A percentile compares a stretch with the other conserved stretches of the same genome.
Conservation (phyloP, 1,140 invertebrate genomes). For the Drosophila punjabiensis region DNA sequence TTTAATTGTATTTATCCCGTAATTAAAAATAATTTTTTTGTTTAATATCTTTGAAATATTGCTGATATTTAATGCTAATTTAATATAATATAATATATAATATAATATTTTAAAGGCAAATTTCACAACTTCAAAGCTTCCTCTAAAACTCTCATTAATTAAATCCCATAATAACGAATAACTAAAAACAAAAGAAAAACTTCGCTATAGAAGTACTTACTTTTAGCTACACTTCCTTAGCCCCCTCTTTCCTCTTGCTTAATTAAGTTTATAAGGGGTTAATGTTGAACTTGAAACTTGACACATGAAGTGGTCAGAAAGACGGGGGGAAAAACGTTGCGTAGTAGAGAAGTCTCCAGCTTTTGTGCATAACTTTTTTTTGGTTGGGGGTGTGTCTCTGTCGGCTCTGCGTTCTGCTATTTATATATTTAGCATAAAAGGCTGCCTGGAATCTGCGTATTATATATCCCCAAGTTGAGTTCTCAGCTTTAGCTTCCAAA, state of each 20-base stretch:
- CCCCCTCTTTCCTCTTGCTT: background rate
- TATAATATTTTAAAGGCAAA: background rate
- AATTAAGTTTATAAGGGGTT: constrained; percentile 24
- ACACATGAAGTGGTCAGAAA: constrained; percentile 35
- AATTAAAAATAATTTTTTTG: no score
- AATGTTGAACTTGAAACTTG: constrained; percentile 45
- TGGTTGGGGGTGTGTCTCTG: constrained; percentile 8
- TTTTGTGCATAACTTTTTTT: constrained; percentile 15
- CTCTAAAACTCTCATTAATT: background rate
- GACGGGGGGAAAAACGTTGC: background rate
- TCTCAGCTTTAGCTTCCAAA: constrained; percentile 27
- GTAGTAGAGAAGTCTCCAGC: constrained; percentile 1
- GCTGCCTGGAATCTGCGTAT: constrained; percentile 31
- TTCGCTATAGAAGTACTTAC: background rate
- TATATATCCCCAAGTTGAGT: background rate
- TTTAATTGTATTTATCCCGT: no score
- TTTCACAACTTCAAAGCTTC: background rate
- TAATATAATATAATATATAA: no score
- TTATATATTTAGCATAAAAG: constrained; percentile 45
- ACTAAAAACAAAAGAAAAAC: background rate
- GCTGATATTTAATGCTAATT: no score
- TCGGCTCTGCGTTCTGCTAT: constrained; percentile 12
- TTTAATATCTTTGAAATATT: no score
- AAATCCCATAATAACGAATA: background rate
- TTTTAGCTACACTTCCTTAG: background rate